phyloP scores from a whole-genome alignment of 2,113 vertebrate species.

The Tinamus guttatus region DNA sequence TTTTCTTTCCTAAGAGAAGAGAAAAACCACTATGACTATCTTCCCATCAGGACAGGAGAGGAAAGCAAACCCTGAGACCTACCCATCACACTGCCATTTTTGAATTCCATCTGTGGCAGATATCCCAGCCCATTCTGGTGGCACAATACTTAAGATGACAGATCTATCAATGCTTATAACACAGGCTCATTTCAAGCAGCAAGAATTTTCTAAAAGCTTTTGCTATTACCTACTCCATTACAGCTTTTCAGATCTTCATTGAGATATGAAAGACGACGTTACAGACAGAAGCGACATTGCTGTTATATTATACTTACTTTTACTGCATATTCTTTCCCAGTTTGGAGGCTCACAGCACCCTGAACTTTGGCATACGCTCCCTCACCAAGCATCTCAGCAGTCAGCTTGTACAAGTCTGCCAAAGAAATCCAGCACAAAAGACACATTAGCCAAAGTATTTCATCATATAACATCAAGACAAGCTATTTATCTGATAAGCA shows the following conservation, averaged over 20 bases:
- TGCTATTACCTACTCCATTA: not conserved
- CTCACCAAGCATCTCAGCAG: conserved; percentile 92
- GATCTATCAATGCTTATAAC: not conserved
- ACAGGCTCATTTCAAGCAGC: not conserved
- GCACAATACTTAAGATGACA: not conserved
- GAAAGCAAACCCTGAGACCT: not conserved
- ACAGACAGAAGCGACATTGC: not conserved
- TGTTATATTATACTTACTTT: conserved; percentile 81
- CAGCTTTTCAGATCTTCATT: not conserved
- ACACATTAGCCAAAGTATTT: not conserved
- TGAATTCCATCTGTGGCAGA: not conserved
- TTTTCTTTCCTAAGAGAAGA: not conserved
- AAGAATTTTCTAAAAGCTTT: not conserved
- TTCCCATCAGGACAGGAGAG: not conserved
- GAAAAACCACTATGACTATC: not conserved
- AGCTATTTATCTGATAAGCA: not conserved
- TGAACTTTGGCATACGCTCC: conserved; percentile 96
- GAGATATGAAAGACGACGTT: not conserved
- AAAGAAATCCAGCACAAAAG: conserved; percentile 41
- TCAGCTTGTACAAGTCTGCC: conserved; percentile 92
- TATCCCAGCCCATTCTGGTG: not conserved
- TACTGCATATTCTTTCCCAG: conserved; percentile 92
- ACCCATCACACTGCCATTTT: not conserved
- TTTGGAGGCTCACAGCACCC: conserved; percentile 91
- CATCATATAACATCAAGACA: not conserved